A percentile compares a stretch with the other conserved stretches of the same genome.
These are phyloP conservation scores for Periparus ater DNA, from an alignment of 2,797 vertebrate species.

Conservation along the genomic window DNA sequence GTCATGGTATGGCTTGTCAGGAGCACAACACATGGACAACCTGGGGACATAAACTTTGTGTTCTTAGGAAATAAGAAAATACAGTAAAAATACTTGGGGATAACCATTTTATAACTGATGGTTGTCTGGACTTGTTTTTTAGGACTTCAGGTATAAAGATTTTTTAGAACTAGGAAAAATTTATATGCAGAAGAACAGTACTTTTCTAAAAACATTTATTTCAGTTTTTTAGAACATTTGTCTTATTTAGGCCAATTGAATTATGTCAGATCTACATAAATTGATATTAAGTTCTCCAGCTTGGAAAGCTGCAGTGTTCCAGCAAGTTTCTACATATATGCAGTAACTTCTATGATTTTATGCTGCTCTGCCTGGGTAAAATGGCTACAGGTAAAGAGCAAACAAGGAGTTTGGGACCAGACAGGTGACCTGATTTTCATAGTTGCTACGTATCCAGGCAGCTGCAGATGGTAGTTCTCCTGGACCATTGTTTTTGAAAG, in stretches of 20 bases:
- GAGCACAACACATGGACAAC: not conserved
- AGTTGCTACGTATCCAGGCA: not conserved
- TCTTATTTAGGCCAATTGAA: not conserved
- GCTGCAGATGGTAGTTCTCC: not conserved
- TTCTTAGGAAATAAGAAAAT: not conserved
- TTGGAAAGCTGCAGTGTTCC: not conserved
- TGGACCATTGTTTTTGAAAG: not conserved
- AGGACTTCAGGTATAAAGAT: not conserved
- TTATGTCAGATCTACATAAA: not conserved
- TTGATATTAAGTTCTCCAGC: not conserved
- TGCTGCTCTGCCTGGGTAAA: not conserved
- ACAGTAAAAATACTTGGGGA: not conserved
- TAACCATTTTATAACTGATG: not conserved
- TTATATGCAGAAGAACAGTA: not conserved
- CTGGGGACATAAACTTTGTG: not conserved
- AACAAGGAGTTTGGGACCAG: not conserved
- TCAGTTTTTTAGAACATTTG: not conserved
- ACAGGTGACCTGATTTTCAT: not conserved
- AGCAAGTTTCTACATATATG: not conserved
- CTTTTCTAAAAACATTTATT: not conserved
- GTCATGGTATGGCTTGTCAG: not conserved
- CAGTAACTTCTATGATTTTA: not conserved
- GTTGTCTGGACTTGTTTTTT: not conserved
- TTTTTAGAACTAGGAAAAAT: not conserved
- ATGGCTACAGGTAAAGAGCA: not conserved